A percentile compares a stretch with the other conserved stretches of the same genome.
Evolutionary conservation across 1,140 invertebrate genomes (phyloP).

Genomic region (Trachelipus rathkii): DNA sequence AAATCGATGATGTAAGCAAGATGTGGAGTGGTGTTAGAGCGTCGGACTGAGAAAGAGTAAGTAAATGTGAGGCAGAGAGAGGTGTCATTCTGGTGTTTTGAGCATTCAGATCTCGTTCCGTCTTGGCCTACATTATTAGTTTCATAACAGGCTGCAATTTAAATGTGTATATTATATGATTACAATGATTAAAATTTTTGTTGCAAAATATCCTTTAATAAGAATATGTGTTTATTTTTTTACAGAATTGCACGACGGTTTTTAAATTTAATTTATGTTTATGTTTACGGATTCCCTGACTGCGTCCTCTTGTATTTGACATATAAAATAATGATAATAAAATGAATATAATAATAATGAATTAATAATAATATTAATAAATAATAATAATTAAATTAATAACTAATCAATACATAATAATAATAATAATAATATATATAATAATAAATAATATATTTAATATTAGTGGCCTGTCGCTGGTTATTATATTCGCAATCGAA

Average conservation of each 20-base stretch:
- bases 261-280: background rate
- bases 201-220: background rate
- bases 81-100: background rate
- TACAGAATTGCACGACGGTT: background rate
- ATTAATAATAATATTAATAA: background rate
- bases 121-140: background rate
- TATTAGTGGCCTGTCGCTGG: too few species aligned
- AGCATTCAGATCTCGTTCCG: conserved; percentile 1
- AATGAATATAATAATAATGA: too few species aligned
- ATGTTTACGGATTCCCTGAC: too few species aligned
- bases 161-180: background rate
- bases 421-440: background rate
- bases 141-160: background rate
- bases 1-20: background rate
- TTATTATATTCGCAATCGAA: too few species aligned
- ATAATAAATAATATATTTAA: background rate
- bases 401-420: background rate
- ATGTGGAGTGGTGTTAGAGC: too few species aligned
- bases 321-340: too few species aligned
- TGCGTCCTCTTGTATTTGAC: too few species aligned
- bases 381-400: background rate
- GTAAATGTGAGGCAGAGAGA: background rate
- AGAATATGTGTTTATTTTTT: background rate
- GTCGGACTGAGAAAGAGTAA: background rate
- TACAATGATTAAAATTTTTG: background rate